phyloP scores from a whole-genome alignment of 2,888 invertebrate species.

The Oligia fasciuncula region DNA sequence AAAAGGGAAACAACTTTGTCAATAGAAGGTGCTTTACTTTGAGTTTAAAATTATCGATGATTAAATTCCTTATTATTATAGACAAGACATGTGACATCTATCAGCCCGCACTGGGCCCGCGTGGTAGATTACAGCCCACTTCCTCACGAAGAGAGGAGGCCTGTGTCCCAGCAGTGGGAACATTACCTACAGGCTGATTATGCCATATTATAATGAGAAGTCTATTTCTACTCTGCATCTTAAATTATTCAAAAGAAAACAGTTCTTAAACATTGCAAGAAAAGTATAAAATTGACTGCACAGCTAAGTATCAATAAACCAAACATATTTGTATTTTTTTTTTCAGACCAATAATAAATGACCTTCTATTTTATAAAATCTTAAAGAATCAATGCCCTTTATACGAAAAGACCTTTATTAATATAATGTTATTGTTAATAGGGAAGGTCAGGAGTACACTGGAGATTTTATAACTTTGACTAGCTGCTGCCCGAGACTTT shows the following conservation, averaged over 20 bases:
- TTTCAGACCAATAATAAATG: not conserved
- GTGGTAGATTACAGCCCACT: too few relatives aligned
- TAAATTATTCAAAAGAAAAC: not conserved
- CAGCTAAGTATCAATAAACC: not conserved
- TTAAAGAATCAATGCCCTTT: not conserved
- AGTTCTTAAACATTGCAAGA: not conserved
- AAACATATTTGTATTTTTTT: not conserved
- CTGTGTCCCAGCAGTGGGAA: too few relatives aligned
- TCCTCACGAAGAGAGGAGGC: too few relatives aligned
- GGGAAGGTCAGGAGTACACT: not conserved
- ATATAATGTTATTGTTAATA: not conserved
- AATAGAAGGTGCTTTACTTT: too few relatives aligned
- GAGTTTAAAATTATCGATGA: too few relatives aligned
- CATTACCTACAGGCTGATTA: too few relatives aligned
- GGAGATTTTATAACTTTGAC: not conserved
- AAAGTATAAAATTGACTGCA: not conserved
- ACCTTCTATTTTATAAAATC: not conserved
- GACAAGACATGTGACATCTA: too few relatives aligned
- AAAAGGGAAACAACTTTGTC: too few relatives aligned
- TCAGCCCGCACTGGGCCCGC: too few relatives aligned
- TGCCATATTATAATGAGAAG: not conserved
- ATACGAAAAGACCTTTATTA: not conserved
- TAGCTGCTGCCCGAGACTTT: too few relatives aligned
- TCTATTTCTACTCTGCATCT: not conserved
- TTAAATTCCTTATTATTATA: too few relatives aligned